Evolutionary conservation across 35 echinoderm and acorn worm genomes (phyloP).

Genomic region (Chiridota heheva): DNA sequence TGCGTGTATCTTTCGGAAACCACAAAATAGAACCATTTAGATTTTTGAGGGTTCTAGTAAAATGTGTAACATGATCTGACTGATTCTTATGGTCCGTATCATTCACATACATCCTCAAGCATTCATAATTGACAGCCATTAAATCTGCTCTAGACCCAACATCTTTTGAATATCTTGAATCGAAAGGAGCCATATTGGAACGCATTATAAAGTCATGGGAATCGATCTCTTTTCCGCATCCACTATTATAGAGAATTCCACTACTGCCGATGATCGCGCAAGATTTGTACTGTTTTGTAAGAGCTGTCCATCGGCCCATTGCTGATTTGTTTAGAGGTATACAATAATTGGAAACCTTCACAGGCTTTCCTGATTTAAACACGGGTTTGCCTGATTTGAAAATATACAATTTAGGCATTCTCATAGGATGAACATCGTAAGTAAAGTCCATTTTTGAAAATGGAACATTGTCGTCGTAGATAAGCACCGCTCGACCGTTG

Average conservation of each 20-base stretch:
- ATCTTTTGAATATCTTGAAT: constrained; percentile 6
- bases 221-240: constrained; percentile 40
- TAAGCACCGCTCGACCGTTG: no score
- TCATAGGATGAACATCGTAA: no score
- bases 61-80: neutral
- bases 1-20: neutral
- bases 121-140: constrained; percentile 15
- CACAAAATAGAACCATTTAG: neutral
- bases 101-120: neutral
- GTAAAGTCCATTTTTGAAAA: no score
- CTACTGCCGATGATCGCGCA: constrained; percentile 54
- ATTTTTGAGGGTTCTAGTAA: neutral
- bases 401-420: no score
- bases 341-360: no score
- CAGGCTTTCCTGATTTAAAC: no score
- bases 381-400: no score
- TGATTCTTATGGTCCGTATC: neutral
- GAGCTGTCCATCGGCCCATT: neutral
- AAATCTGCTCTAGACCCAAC: constrained; percentile 17
- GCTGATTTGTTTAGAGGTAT: no score
- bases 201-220: constrained; percentile 40
- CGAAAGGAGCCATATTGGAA: constrained; percentile 20
- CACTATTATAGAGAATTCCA: constrained; percentile 36
- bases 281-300: neutral
- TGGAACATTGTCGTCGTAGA: no score